Evolutionary conservation across 2,888 invertebrate genomes (phyloP), one percentile per base, ranked within the genome.

Genomic region (Heliconius hortense): DNA sequence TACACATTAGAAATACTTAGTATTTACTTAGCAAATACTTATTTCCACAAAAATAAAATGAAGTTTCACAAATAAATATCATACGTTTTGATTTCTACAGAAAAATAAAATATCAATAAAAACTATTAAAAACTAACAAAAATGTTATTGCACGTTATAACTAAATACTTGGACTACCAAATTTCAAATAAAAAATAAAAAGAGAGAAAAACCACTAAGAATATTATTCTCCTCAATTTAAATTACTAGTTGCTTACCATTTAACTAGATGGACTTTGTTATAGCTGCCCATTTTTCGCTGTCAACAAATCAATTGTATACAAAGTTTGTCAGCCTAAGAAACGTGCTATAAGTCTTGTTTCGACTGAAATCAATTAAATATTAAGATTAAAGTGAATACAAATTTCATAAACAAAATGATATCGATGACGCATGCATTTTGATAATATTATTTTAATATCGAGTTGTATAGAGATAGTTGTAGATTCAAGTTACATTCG

Each of bases 241-340:
- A 43, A 24, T 39, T 43, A 43, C 39, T 43, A 15, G 66, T 66
- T 39, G 18, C 66, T 66, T 43, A 39, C 39, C 13, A 31, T 26
- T 69, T 28, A 53, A 53, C 53, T 62, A 43, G 39, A 66, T 66
- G 60, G 43, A 63, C 75, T 77, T 72, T 74, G 74, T 74, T 77
- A 77, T 76, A 69, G 59, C 35, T 35, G 73, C 59, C 28, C 26
- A 77, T 80, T 78, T 76, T 78, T 78, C 75, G 72, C 63, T 31
- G 72, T 43, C 66, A n/a, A 68, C 63, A 56, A 35, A 75, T 73
- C 74, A 79, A 76, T 78, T 71, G 53, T 48, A 18, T 74, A 68
- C 72, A 76, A 73, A 67, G 39, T 39, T 5, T 18, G 39, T 18
- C 66, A 24, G 15, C n/a, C 15, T 39, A 43, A 39, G 24, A 15